phyloP scores from a whole-genome alignment of 2,888 invertebrate species.

The Drosophila barbarae region DNA sequence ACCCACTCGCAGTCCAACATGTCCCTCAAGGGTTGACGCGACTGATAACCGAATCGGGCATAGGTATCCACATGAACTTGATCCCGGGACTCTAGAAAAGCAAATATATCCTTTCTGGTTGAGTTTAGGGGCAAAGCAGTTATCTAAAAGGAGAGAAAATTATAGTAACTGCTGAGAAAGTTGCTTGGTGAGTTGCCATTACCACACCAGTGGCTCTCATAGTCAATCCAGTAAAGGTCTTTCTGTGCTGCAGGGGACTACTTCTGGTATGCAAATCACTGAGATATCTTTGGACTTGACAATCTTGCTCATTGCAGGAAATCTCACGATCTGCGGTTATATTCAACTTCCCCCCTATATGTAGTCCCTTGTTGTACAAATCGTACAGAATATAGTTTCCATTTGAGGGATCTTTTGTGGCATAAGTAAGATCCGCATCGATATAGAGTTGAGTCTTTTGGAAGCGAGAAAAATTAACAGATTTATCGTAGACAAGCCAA shows the following conservation, averaged over 20 bases:
- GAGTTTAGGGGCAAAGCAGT: constrained; percentile 50
- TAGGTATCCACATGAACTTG: constrained; percentile 61
- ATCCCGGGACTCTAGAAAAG: constrained; percentile 42
- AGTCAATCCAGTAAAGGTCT: constrained; percentile 67
- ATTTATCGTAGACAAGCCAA: constrained; percentile 72
- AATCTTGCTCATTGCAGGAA: constrained; percentile 49
- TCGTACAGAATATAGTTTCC: constrained; percentile 66
- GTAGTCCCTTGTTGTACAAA: constrained; percentile 77
- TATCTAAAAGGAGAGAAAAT: constrained; percentile 37
- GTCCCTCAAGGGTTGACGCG: constrained; percentile 55
- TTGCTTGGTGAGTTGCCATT: neutral
- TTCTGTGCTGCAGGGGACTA: constrained; percentile 66
- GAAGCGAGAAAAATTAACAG: constrained; percentile 49
- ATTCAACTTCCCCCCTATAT: constrained; percentile 74
- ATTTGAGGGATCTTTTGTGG: neutral
- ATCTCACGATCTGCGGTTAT: constrained; percentile 70
- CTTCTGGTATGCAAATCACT: constrained; percentile 60
- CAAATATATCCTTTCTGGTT: constrained; percentile 38
- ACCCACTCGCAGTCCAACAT: constrained; percentile 71
- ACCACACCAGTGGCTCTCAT: constrained; percentile 70
- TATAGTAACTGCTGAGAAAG: no score
- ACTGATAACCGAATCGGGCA: constrained; percentile 63
- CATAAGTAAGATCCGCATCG: constrained; percentile 74
- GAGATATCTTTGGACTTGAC: constrained; percentile 53
- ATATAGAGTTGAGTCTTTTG: constrained; percentile 61